Percentiles rank a stretch among this genome's conserved stretches.
Conservation (phyloP, 2,888 invertebrate genomes). For the Odontocolon sp. region DNA sequence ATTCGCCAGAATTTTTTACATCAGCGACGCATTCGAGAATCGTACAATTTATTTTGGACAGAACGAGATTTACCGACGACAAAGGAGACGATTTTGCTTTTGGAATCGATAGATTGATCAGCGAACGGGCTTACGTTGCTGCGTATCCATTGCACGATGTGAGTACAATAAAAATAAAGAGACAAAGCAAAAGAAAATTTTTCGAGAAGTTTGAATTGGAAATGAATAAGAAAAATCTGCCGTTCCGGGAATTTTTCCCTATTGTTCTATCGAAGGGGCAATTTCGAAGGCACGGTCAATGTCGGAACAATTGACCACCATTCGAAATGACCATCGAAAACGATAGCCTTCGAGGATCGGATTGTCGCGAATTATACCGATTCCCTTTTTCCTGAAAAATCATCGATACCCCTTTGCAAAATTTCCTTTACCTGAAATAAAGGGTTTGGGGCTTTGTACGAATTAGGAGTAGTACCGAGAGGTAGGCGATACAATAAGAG, state of each 20-base stretch:
- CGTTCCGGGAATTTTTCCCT: background rate
- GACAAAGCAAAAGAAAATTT: background rate
- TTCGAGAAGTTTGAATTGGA: background rate
- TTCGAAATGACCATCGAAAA: background rate
- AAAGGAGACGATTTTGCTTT: slow-evolving; percentile 88
- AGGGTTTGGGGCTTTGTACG: background rate
- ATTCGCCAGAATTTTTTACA: slow-evolving; percentile 92
- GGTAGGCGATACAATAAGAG: background rate
- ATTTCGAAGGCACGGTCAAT: slow-evolving; percentile 20
- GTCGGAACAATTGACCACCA: slow-evolving; percentile 33
- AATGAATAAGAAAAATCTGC: background rate
- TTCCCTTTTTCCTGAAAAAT: slow-evolving; percentile 12
- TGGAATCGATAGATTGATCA: slow-evolving; percentile 89
- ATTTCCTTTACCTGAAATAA: too few species aligned
- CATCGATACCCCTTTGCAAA: slow-evolving; percentile 21
- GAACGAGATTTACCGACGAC: slow-evolving; percentile 89
- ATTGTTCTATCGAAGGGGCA: background rate
- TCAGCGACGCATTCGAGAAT: slow-evolving; percentile 93
- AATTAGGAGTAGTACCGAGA: slow-evolving; percentile 7
- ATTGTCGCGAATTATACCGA: background rate
- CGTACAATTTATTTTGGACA: slow-evolving; percentile 94
- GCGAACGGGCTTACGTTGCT: slow-evolving; percentile 88
- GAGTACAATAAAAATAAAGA: slow-evolving; percentile 75
- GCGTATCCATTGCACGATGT: slow-evolving; percentile 96
- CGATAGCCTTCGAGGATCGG: background rate